phyloP scores from a whole-genome alignment of 1,140 invertebrate species.

The Calycopis cecrops region DNA sequence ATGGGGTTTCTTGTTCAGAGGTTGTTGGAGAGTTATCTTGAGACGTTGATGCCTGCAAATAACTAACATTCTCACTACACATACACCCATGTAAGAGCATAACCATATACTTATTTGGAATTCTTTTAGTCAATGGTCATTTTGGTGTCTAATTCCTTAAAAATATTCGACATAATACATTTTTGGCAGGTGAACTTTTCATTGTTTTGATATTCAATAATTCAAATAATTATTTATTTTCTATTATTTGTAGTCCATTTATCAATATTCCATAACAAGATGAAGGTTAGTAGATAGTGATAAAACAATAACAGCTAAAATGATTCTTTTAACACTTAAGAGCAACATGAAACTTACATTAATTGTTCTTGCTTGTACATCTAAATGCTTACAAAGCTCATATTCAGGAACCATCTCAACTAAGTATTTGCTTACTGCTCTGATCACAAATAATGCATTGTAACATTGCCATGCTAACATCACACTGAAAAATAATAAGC shows the following conservation, averaged over 20 bases:
- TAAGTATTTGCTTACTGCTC: slow-evolving; percentile 92
- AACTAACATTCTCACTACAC: neutral
- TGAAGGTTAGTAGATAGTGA: neutral
- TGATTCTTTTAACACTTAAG: neutral
- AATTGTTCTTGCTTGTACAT: slow-evolving; percentile 68
- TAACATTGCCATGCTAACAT: slow-evolving; percentile 96
- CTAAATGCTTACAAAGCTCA: slow-evolving; percentile 83
- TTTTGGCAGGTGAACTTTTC: too few species aligned
- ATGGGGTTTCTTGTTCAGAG: slow-evolving; percentile 24
- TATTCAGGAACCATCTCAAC: slow-evolving; percentile 87
- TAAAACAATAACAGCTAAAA: too few species aligned
- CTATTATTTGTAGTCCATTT: too few species aligned
- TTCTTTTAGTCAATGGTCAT: too few species aligned
- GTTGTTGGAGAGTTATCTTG: slow-evolving; percentile 28
- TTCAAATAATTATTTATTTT: too few species aligned
- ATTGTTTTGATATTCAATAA: too few species aligned
- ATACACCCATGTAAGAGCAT: too few species aligned
- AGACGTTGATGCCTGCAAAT: slow-evolving; percentile 21
- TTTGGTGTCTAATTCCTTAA: too few species aligned
- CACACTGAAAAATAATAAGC: slow-evolving; percentile 77
- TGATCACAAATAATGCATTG: slow-evolving; percentile 94
- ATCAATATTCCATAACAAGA: too few species aligned
- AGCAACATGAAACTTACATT: slow-evolving; percentile 28
- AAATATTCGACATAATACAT: too few species aligned
- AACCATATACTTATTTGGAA: neutral